Percentiles rank a stretch among this genome's conserved stretches.
Conservation (phyloP, 2,113 vertebrate genomes). For the Meles meles region DNA sequence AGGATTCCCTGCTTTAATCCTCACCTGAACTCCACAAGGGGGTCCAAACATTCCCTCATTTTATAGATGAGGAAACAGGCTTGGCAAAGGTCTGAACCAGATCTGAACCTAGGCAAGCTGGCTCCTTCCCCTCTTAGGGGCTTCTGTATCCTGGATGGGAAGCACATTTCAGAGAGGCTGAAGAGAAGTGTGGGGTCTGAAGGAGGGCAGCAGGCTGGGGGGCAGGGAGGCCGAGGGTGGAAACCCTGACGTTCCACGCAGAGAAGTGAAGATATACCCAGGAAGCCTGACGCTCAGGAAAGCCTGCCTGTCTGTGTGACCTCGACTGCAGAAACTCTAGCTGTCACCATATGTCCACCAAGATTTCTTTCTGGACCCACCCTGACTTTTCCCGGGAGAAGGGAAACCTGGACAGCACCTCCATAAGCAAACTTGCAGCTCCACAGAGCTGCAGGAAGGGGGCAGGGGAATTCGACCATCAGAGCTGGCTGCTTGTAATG, state of each 20-base stretch:
- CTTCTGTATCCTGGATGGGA: neutral
- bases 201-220: neutral
- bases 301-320: neutral
- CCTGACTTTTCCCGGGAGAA: neutral
- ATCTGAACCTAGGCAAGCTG: neutral
- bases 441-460: neutral
- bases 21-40: neutral
- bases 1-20: neutral
- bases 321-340: neutral
- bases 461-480: neutral
- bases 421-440: neutral
- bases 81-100: neutral
- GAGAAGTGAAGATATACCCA: neutral
- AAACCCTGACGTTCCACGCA: neutral
- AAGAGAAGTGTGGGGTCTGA: neutral
- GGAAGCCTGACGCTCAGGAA: neutral
- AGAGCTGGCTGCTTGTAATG: neutral
- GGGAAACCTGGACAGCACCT: neutral
- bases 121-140: neutral
- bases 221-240: neutral
- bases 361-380: neutral
- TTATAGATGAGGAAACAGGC: neutral
- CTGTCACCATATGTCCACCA: neutral
- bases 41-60: neutral
- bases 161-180: neutral